Evolutionary conservation across 2,113 vertebrate species (phyloP).

Genomic region (Hippotragus niger): DNA sequence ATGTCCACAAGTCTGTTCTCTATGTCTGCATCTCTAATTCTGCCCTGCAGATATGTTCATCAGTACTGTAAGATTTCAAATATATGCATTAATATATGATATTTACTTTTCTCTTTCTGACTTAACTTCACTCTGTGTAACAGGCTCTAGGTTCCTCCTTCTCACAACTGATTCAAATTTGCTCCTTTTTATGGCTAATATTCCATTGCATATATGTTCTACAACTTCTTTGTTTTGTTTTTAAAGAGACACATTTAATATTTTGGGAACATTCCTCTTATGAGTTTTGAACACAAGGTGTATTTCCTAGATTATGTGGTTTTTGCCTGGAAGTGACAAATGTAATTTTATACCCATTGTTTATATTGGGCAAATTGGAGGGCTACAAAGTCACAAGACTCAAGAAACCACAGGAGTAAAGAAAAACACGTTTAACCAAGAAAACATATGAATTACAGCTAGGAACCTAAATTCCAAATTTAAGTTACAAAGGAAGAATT

Average conservation of each 20-base stretch:
- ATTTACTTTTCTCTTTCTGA: neutral
- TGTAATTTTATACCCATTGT: neutral
- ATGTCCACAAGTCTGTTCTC: neutral
- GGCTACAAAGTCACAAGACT: neutral
- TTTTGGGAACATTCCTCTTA: neutral
- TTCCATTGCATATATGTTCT: neutral
- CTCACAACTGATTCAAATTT: neutral
- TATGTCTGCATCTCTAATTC: neutral
- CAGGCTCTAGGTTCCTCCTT: neutral
- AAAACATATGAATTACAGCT: neutral
- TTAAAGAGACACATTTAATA: neutral
- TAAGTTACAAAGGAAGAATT: neutral
- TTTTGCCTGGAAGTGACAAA: neutral
- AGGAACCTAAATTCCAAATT: neutral
- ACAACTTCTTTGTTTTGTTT: neutral
- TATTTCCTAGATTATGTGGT: neutral
- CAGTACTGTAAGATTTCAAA: neutral
- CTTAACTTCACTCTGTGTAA: neutral
- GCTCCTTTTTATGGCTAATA: neutral
- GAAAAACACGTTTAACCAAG: neutral
- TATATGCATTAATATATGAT: neutral
- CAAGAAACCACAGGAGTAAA: neutral
- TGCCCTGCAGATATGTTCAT: neutral
- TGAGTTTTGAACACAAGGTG: neutral
- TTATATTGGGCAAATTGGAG: neutral